Evolutionary conservation across 1,140 invertebrate species (phyloP).

Genomic region (Papilio dardanus): DNA sequence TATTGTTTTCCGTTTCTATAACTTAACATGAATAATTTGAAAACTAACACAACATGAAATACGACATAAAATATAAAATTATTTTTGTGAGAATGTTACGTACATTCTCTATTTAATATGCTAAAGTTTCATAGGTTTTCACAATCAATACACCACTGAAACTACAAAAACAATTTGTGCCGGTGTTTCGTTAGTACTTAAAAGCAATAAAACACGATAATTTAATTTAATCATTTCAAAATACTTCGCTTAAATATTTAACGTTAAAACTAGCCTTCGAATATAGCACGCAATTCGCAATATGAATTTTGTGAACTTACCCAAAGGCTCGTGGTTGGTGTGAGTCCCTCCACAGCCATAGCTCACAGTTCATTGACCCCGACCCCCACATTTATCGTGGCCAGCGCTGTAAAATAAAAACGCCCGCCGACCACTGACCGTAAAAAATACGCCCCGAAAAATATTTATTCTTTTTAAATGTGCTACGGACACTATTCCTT

Average conservation of each 20-base stretch:
- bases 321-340: background rate
- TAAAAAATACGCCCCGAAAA: conserved; percentile 28
- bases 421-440: conserved; percentile 24
- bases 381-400: conserved; percentile 27
- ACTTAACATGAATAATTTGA: background rate
- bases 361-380: conserved; percentile 24
- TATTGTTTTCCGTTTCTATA: background rate
- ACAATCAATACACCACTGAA: too few species aligned
- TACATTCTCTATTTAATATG: too few species aligned
- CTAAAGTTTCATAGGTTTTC: too few species aligned
- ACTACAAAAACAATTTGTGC: too few species aligned
- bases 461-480: conserved; percentile 32
- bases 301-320: conserved; percentile 16
- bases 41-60: too few species aligned
- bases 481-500: background rate
- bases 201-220: background rate
- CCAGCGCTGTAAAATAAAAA: conserved; percentile 34
- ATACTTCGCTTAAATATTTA: background rate
- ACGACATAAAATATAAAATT: too few species aligned
- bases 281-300: background rate
- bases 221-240: conserved; percentile 6
- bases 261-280: background rate
- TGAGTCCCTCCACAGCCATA: conserved; percentile 15
- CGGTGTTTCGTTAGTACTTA: too few species aligned
- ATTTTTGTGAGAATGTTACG: too few species aligned